These are phyloP conservation scores for Lophotis ruficrista DNA, from an alignment of 2,113 vertebrate genomes.

Conservation along the genomic window DNA sequence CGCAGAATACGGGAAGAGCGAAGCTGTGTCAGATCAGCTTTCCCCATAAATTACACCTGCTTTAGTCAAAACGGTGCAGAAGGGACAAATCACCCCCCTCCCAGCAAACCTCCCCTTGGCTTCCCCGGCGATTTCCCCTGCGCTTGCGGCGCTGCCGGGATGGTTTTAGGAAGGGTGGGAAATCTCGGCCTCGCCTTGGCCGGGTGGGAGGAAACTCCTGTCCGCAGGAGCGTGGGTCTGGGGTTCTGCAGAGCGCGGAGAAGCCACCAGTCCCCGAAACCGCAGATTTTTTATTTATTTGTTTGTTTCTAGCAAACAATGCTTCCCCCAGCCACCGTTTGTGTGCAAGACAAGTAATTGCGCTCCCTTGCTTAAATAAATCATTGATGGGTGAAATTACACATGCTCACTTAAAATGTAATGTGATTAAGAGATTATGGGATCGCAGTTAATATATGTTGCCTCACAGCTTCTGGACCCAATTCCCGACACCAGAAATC, in stretches of 20 bases:
- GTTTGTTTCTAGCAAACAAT: conserved; percentile 57
- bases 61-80: conserved; percentile 10
- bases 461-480: conserved; percentile 76
- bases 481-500: conserved; percentile 67
- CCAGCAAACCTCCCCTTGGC: background rate
- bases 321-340: conserved; percentile 47
- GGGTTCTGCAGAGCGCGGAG: background rate
- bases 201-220: background rate
- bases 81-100: background rate
- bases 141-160: conserved; percentile 4
- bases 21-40: background rate
- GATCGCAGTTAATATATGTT: conserved; percentile 80
- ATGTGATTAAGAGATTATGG: conserved; percentile 86
- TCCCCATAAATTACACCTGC: conserved; percentile 31
- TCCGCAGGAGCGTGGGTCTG: conserved; percentile 18
- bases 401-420: conserved; percentile 83
- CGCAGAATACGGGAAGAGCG: background rate
- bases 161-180: background rate
- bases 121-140: background rate
- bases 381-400: conserved; percentile 85
- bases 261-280: background rate
- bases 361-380: conserved; percentile 80
- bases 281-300: background rate
- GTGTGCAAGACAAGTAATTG: conserved; percentile 74
- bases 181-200: background rate